Percentiles rank a stretch among this genome's conserved stretches.
Conservation (phyloP, 2,797 vertebrate genomes). For the Mormyrus proboscirostris region DNA sequence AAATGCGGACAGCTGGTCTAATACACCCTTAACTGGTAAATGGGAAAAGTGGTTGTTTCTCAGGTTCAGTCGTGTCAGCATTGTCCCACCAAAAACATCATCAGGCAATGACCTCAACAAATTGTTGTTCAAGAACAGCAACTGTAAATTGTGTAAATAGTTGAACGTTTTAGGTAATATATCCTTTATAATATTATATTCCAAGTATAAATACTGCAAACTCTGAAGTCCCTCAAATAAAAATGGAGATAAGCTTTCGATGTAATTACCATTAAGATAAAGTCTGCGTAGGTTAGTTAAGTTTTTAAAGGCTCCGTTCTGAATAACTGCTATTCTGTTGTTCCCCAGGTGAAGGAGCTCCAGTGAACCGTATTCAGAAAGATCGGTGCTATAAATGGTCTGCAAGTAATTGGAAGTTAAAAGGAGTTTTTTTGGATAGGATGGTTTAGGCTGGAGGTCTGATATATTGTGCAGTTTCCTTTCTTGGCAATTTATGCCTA, state of each 20-base stretch:
- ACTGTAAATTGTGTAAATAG: slow-evolving; percentile 82
- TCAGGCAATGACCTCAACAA: slow-evolving; percentile 81
- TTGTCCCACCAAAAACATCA: slow-evolving; percentile 82
- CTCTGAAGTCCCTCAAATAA: slow-evolving; percentile 86
- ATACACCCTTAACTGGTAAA: slow-evolving; percentile 80
- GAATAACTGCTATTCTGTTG: slow-evolving; percentile 87
- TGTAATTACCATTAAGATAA: slow-evolving; percentile 95
- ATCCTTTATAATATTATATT: slow-evolving; percentile 97
- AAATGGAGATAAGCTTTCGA: slow-evolving; percentile 80
- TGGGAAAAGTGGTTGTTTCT: slow-evolving; percentile 94
- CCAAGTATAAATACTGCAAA: slow-evolving; percentile 94
- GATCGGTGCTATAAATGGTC: slow-evolving; percentile 78
- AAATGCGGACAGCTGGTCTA: slow-evolving; percentile 81
- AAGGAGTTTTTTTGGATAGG: slow-evolving; percentile 93
- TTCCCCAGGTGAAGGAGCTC: slow-evolving; percentile 94
- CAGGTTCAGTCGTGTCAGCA: slow-evolving; percentile 89
- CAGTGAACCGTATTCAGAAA: slow-evolving; percentile 81
- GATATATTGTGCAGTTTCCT: slow-evolving; percentile 88
- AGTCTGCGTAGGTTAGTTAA: slow-evolving; percentile 90
- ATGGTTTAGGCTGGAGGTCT: slow-evolving; percentile 83
- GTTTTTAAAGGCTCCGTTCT: slow-evolving; percentile 90
- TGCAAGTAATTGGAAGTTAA: slow-evolving; percentile 94
- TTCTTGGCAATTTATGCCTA: slow-evolving; percentile 97
- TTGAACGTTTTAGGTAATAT: slow-evolving; percentile 86
- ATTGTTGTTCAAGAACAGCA: slow-evolving; percentile 96